phyloP scores from a whole-genome alignment of 2,797 vertebrate species.

The Darevskia nairensis region DNA sequence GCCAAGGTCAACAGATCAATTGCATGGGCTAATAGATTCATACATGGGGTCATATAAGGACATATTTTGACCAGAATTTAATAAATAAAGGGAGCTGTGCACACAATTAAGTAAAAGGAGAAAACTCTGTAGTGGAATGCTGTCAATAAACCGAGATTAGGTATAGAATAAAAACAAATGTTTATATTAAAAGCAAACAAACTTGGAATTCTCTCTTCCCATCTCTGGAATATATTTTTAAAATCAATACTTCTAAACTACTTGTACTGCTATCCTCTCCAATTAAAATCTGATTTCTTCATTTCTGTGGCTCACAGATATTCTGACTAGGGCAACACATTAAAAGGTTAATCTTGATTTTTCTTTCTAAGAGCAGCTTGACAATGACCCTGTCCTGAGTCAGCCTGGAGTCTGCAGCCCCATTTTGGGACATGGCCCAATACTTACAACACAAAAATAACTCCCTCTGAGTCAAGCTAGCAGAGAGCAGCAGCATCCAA shows the following conservation, averaged over 20 bases:
- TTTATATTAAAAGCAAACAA: too few species aligned
- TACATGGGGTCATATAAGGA: not conserved
- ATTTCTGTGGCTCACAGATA: constrained; percentile 16
- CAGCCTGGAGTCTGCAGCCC: not conserved
- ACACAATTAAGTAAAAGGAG: not conserved
- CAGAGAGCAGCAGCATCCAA: not conserved
- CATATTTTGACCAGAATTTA: not conserved
- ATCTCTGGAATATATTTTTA: not conserved
- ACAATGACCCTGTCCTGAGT: not conserved
- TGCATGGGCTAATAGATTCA: not conserved
- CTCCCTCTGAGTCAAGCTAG: not conserved
- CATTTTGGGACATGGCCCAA: constrained; percentile 11
- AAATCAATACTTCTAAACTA: not conserved
- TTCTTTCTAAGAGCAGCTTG: not conserved
- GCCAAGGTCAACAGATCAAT: not conserved
- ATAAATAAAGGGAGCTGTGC: not conserved
- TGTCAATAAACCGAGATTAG: not conserved
- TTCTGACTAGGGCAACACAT: not conserved
- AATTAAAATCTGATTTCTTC: not conserved
- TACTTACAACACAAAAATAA: not conserved
- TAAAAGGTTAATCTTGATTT: constrained; percentile 25
- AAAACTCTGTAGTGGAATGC: not conserved
- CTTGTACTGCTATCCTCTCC: not conserved
- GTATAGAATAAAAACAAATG: not conserved
- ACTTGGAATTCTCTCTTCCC: not conserved